Evolutionary conservation across 1,140 invertebrate species (phyloP).

Genomic region (Zophobas atratus): DNA sequence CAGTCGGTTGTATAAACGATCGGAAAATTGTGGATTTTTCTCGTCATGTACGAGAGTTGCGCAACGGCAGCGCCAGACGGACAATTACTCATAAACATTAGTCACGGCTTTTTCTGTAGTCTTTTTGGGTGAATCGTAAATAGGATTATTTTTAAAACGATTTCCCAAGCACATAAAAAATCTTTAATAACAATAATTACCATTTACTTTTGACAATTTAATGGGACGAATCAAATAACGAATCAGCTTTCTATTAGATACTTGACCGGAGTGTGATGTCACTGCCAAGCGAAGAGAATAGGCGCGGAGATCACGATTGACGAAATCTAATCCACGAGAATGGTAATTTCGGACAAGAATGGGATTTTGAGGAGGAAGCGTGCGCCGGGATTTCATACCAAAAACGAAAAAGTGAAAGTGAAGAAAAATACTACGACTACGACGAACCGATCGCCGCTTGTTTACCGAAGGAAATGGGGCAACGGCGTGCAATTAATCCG

Average conservation of each 20-base stretch:
- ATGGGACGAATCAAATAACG: constrained; percentile 21
- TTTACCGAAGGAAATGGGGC: constrained; percentile 20
- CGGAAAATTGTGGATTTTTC: constrained; percentile 7
- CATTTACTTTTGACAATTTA: constrained; percentile 40
- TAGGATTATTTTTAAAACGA: constrained; percentile 42
- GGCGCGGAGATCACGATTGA: constrained; percentile 29
- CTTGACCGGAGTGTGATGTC: constrained; percentile 32
- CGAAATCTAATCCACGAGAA: constrained; percentile 6
- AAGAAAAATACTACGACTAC: constrained; percentile 8
- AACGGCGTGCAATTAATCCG: constrained; percentile 26
- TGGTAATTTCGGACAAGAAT: not conserved
- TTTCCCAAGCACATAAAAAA: constrained; percentile 21
- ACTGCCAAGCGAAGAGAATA: constrained; percentile 21
- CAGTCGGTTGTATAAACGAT: constrained; percentile 8
- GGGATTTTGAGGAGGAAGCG: not conserved
- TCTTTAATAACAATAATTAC: constrained; percentile 39
- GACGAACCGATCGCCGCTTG: constrained; percentile 12
- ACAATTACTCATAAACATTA: constrained; percentile 40
- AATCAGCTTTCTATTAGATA: constrained; percentile 39
- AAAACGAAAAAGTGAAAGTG: constrained; percentile 25
- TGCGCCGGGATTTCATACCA: constrained; percentile 5
- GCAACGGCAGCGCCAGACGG: constrained; percentile 30
- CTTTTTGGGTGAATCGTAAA: constrained; percentile 43
- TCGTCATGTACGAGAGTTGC: constrained; percentile 15
- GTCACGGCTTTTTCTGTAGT: constrained; percentile 45